Percentiles rank a stretch among this genome's conserved stretches.
phyloP scores from a whole-genome alignment of 64 coral and sea anemone genomes.

The Stichodactyla helianthus region DNA sequence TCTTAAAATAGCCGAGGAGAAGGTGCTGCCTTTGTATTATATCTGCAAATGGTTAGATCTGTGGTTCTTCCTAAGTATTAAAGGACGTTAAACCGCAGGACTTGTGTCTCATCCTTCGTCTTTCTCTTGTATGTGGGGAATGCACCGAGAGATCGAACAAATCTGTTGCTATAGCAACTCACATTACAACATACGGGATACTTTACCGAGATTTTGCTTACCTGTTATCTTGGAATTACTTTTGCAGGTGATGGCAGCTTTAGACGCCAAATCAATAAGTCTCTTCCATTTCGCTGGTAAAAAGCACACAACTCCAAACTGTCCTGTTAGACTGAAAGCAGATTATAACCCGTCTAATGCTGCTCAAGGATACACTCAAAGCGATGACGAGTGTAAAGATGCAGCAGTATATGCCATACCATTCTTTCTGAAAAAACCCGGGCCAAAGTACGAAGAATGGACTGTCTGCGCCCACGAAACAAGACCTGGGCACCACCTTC shows the following conservation, averaged over 20 bases:
- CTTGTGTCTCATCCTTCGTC: too few species aligned
- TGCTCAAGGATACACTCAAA: conserved; percentile 31
- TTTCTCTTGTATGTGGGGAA: too few species aligned
- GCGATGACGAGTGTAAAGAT: conserved; percentile 3
- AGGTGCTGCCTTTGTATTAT: too few species aligned
- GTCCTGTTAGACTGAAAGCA: conserved; percentile 48
- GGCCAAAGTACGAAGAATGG: conserved; percentile 55
- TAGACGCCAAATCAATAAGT: conserved; percentile 63
- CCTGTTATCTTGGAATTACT: background rate
- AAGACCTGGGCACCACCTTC: conserved; percentile 63
- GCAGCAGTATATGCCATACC: conserved; percentile 48
- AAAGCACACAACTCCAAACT: conserved; percentile 75
- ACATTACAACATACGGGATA: background rate
- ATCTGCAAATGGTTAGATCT: too few species aligned
- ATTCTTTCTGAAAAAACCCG: conserved; percentile 61
- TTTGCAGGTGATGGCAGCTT: conserved; percentile 55
- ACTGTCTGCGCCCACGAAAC: conserved; percentile 59
- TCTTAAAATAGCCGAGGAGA: too few species aligned
- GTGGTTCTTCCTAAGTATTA: too few species aligned
- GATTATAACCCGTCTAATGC: conserved; percentile 71
- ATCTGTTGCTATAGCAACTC: too few species aligned
- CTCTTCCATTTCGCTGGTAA: conserved; percentile 71
- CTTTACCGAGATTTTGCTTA: background rate
- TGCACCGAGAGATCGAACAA: too few species aligned
- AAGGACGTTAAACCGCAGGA: too few species aligned